Evolutionary conservation across 2,797 vertebrate species (phyloP).

Genomic region (Loriculus beryllinus): DNA sequence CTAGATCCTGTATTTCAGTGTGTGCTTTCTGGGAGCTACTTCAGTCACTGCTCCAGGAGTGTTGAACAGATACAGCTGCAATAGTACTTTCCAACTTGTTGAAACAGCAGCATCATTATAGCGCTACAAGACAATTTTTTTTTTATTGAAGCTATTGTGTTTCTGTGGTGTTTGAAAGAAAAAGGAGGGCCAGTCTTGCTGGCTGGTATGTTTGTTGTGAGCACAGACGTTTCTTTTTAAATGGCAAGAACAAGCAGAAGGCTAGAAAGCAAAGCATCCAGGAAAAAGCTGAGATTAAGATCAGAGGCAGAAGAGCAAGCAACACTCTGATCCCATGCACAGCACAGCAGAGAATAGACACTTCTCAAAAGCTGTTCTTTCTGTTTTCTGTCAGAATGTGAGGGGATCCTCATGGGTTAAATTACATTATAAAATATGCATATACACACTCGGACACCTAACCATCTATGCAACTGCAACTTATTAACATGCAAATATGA

Average conservation of each 20-base stretch:
- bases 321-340: fast-evolving
- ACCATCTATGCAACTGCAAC: background rate
- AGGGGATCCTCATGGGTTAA: background rate
- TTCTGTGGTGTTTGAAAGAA: background rate
- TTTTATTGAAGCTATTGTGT: background rate
- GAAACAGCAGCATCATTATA: background rate
- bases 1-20: background rate
- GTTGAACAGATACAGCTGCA: background rate
- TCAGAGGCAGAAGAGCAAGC: background rate
- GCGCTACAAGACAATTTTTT: background rate
- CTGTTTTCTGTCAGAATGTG: background rate
- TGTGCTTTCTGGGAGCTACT: background rate
- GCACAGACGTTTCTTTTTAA: background rate
- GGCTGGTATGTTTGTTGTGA: background rate
- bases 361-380: background rate
- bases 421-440: background rate
- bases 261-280: background rate
- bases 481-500: conserved; percentile 34
- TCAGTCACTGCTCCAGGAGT: background rate
- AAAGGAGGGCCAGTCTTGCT: background rate
- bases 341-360: background rate
- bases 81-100: background rate
- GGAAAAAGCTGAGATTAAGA: background rate
- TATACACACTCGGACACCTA: background rate
- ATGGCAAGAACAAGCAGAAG: background rate